Evolutionary conservation across 1,140 invertebrate genomes (phyloP).

Genomic region (Lepidurus arcticus): DNA sequence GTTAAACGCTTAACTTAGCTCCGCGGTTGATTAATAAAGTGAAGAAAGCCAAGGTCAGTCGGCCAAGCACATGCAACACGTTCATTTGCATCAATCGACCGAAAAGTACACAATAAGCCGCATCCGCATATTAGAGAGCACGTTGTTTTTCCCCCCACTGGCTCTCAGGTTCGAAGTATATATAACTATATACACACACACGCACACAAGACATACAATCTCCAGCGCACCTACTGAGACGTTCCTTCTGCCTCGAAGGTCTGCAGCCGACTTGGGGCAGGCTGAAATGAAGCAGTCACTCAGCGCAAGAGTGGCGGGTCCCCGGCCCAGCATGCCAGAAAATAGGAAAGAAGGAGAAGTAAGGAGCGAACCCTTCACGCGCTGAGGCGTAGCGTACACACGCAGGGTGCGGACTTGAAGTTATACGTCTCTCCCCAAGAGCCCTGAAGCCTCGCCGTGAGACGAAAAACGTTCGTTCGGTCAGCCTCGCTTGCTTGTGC

Average conservation of each 20-base stretch:
- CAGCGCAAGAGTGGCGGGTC: not conserved
- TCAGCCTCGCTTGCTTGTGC: not conserved
- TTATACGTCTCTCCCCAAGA: not conserved
- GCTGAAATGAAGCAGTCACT: conserved; percentile 1
- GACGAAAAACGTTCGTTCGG: not conserved
- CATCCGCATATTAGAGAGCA: not conserved
- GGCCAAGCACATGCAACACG: not conserved
- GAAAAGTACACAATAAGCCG: not conserved
- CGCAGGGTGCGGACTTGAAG: conserved; percentile 6
- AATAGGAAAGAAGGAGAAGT: not conserved
- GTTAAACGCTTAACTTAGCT: not conserved
- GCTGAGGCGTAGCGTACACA: conserved; percentile 9
- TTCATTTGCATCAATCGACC: not conserved
- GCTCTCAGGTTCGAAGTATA: not conserved
- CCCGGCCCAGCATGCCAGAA: not conserved
- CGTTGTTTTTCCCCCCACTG: not conserved
- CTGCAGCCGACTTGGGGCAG: conserved; percentile 3
- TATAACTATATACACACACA: too few species aligned
- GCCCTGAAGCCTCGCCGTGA: not conserved
- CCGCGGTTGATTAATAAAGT: not conserved
- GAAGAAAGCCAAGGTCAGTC: not conserved
- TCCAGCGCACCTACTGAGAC: not conserved
- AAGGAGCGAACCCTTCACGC: conserved; percentile 9
- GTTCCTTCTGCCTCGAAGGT: conserved; percentile 17
- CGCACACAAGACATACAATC: not conserved